Base-by-base conservation (phyloP, 2,113 vertebrate genomes). In the Anthoscopus minutus region DNA sequence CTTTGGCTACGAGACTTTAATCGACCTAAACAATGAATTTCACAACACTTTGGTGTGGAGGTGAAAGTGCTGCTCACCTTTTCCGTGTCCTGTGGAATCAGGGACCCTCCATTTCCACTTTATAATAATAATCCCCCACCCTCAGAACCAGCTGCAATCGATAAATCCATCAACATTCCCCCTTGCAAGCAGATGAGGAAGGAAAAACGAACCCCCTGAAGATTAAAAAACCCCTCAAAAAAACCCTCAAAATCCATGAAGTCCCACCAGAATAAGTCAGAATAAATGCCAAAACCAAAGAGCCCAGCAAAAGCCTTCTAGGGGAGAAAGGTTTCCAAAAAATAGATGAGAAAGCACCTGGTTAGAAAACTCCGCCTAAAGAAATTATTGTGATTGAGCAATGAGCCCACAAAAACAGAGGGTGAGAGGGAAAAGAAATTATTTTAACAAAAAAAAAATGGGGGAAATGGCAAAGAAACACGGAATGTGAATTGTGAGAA, bases 11-110 rank as follows among this genome's bases (percentile, higher is more conserved):
- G 4, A 56, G 10, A 24, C 7, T 65, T n/a, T 16, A 48, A 57
- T 30, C n/a, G 24, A 20, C 12, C 8, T 4, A 22, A 74, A 13
- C 6, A 30, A 85, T 64, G 54, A 27, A 54, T 65, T 74, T 16
- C 35, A n/a, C 0, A 0, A 6, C 12, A 28, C 2, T 56, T 20
- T 4, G 22, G 7, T 6, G 48, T 22, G 48, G 57, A 72, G 38
- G 27, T 42, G 37, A 42, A 42, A n/a, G 31, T 27, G 27, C 22
- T 37, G 14, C 4, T 38, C 69, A 76, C 4, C 3, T 57, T 42
- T 57, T 30, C 61, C 51, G 17, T 0, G 6, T 21, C 51, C 31
- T 25, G 5, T 21, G 11, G 31, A 66, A 54, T 28, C 57, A 45
- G 7, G 6, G 7, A 21, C n/a, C 19, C 40, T 3, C 8, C 38